A percentile compares a stretch with the other conserved stretches of the same genome.
These are phyloP conservation scores for Ictalurus furcatus DNA, from an alignment of 2,113 vertebrate genomes.

Conservation along the genomic window DNA sequence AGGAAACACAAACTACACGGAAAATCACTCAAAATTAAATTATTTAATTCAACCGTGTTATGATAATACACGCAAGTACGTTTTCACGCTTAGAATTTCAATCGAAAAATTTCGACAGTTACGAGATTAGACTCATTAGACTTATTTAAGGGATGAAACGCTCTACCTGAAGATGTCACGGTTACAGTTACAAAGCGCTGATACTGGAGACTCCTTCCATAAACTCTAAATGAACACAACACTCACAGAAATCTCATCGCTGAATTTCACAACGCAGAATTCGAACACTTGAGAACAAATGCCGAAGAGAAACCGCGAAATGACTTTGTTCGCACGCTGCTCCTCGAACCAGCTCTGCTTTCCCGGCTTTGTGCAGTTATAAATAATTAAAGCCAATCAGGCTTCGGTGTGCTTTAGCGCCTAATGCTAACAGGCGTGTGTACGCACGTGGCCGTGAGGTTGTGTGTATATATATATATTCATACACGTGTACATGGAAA, in stretches of 20 bases:
- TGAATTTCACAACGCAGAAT: background rate
- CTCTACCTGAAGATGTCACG: background rate
- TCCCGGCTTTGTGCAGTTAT: background rate
- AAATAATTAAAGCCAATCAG: conserved; percentile 28
- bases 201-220: background rate
- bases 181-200: background rate
- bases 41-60: no score
- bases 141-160: background rate
- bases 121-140: background rate
- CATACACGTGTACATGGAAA: no score
- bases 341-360: background rate
- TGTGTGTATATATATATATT: background rate
- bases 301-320: background rate
- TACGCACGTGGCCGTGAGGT: background rate
- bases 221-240: background rate
- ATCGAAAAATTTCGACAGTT: no score
- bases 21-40: background rate
- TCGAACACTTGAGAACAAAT: background rate
- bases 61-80: no score
- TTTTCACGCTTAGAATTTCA: no score
- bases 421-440: conserved; percentile 23
- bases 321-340: background rate
- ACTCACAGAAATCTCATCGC: background rate
- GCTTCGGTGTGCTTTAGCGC: background rate
- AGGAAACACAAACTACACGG: background rate